Conservation (phyloP, 2,797 vertebrate species). For the Prunella strophiata region DNA sequence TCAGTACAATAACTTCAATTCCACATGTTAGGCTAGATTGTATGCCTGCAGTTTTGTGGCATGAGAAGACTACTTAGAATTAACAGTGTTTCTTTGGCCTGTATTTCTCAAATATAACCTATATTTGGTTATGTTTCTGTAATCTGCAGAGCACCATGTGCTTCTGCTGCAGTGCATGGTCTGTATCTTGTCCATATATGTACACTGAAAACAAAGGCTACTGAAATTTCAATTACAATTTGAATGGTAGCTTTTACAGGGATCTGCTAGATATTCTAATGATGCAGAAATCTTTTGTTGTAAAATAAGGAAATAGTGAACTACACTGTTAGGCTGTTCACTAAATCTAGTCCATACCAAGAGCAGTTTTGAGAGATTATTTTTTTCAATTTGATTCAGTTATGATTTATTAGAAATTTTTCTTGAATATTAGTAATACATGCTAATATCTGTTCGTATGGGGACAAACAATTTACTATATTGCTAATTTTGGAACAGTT, state of each 20-base stretch:
- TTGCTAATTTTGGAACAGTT: background rate
- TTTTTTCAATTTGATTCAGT: constrained; percentile 1
- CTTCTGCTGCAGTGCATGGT: background rate
- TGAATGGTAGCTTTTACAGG: background rate
- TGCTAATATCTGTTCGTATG: background rate
- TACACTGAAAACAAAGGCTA: background rate
- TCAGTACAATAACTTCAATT: background rate
- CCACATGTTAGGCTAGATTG: background rate
- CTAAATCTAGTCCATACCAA: background rate
- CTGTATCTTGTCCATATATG: background rate
- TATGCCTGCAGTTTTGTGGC: background rate
- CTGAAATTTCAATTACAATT: background rate
- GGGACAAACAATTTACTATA: background rate
- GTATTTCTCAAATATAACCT: background rate
- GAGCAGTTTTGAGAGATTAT: background rate
- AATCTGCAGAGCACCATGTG: background rate
- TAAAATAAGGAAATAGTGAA: background rate
- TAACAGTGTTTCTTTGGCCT: background rate
- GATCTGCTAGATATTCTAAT: background rate
- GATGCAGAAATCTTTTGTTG: background rate
- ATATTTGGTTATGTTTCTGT: background rate
- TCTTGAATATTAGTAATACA: background rate
- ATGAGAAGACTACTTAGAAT: background rate
- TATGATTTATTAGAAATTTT: constrained; percentile 2
- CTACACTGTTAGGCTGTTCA: background rate